phyloP scores from a whole-genome alignment of 2,797 vertebrate species.

The Tapirus indicus region DNA sequence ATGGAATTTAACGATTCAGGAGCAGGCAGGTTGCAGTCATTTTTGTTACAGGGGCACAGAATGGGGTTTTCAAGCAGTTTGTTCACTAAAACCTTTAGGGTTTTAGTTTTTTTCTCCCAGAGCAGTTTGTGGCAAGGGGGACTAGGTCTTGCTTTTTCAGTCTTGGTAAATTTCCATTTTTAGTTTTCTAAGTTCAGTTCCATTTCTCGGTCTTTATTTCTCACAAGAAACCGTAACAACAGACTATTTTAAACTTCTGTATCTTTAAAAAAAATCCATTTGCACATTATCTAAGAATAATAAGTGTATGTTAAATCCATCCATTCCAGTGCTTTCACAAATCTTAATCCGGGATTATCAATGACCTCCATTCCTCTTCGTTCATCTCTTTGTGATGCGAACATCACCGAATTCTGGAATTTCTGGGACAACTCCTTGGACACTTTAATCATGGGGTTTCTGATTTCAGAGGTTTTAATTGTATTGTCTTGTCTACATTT shows the following conservation, averaged over 20 bases:
- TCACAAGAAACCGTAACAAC: slow-evolving; percentile 74
- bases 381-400: not conserved
- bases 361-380: not conserved
- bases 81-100: not conserved
- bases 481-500: not conserved
- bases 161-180: slow-evolving; percentile 67
- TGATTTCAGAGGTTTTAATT: not conserved
- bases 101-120: slow-evolving; percentile 24
- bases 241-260: slow-evolving; percentile 65
- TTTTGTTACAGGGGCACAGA: not conserved
- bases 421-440: not conserved
- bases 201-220: slow-evolving; percentile 71
- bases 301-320: not conserved
- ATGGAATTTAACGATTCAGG: not conserved
- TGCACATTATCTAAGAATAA: slow-evolving; percentile 29
- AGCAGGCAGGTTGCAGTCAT: not conserved
- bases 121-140: not conserved
- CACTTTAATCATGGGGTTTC: not conserved
- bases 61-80: not conserved
- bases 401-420: not conserved
- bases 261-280: slow-evolving; percentile 20
- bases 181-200: slow-evolving; percentile 73
- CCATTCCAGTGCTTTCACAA: not conserved
- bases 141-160: not conserved
- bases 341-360: slow-evolving; percentile 56